A percentile compares a stretch with the other conserved stretches of the same genome.
These are phyloP conservation scores for Drosophila demipolita DNA, from an alignment of 2,888 invertebrate species.

Conservation along the genomic window DNA sequence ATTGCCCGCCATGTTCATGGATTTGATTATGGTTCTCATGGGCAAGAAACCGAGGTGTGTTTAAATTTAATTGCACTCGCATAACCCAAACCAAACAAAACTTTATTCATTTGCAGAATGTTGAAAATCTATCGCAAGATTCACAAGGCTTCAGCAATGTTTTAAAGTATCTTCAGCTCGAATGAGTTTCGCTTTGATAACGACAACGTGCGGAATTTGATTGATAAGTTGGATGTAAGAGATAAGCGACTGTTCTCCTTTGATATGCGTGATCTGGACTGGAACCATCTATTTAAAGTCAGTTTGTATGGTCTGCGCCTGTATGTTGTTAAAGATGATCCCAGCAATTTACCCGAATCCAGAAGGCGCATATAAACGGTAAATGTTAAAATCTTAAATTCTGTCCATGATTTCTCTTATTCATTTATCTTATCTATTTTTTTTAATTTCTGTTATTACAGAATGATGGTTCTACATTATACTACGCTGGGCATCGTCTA, in stretches of 20 bases:
- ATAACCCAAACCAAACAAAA: not conserved
- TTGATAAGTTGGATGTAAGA: slow-evolving; percentile 83
- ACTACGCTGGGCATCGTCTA: slow-evolving; percentile 73
- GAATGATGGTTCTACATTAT: slow-evolving; percentile 80
- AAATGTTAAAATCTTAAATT: slow-evolving; percentile 19
- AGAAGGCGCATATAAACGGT: slow-evolving; percentile 89
- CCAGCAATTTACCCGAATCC: slow-evolving; percentile 89
- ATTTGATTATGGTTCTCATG: slow-evolving; percentile 84
- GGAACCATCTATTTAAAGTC: slow-evolving; percentile 86
- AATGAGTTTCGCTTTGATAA: slow-evolving; percentile 91
- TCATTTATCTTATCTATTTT: not conserved
- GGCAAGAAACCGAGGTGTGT: slow-evolving; percentile 85
- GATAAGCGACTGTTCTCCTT: slow-evolving; percentile 89
- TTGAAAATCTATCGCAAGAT: slow-evolving; percentile 93
- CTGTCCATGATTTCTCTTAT: not conserved
- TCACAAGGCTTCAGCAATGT: slow-evolving; percentile 92
- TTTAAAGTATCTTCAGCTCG: slow-evolving; percentile 91
- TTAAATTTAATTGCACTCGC: not conserved
- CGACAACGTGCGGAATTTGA: slow-evolving; percentile 86
- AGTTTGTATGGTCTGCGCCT: slow-evolving; percentile 91
- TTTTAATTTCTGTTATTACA: slow-evolving; percentile 35
- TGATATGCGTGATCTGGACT: slow-evolving; percentile 90
- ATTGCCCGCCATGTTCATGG: slow-evolving; percentile 88
- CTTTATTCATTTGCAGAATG: slow-evolving; percentile 86
- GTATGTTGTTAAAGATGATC: slow-evolving; percentile 92